Evolutionary conservation across 2,888 invertebrate genomes (phyloP), one percentile per base, ranked within the genome.

Genomic region (Agonopterix arenella): DNA sequence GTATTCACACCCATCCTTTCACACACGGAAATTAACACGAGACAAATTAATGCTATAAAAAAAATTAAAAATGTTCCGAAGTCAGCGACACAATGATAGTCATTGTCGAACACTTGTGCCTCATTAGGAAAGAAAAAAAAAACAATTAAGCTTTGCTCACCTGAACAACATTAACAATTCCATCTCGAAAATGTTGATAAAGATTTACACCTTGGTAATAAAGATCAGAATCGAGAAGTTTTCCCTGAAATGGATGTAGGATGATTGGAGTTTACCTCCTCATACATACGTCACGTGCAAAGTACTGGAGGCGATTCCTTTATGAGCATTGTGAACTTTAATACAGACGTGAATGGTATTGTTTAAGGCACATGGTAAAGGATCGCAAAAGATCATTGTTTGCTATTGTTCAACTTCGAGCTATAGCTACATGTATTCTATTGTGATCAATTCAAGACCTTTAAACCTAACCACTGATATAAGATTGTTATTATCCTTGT

Each of bases 41-140:
- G 71, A 77, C 76, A 78, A 82, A 84, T 79, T 79, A 77, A 75
- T 66, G 66, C 73, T 59, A 68, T 28, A 28, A 73, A 74, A 69
- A 57, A 70, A 70, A 76, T 74, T 66, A 66, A 58, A 59, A 70
- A 66, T 72, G 70, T 62, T 59, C 64, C 11, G 43, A 75, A 73
- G 73, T 77, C 73, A 76, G 5, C 28, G 28, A 77, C 76, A 80
- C 80, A 82, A 84, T 81, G 80, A 82, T 76, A 71, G 76, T 65
- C 63, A 84, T 83, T 82, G 85, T 84, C 73, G 72, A 80, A 79
- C 77, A 81, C 83, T 80, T 80, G 77, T 76, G 80, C 83, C 84
- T 88, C 86, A 86, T 88, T 88, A 88, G 76, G 76, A 80, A 88
- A 76, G 76, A 80, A 79, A 80, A 75, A 80, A 75, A 82, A 81